Evolutionary conservation across 2,113 vertebrate species (phyloP), one percentile per base, ranked within the genome.

Genomic region (Addax nasomaculatus): DNA sequence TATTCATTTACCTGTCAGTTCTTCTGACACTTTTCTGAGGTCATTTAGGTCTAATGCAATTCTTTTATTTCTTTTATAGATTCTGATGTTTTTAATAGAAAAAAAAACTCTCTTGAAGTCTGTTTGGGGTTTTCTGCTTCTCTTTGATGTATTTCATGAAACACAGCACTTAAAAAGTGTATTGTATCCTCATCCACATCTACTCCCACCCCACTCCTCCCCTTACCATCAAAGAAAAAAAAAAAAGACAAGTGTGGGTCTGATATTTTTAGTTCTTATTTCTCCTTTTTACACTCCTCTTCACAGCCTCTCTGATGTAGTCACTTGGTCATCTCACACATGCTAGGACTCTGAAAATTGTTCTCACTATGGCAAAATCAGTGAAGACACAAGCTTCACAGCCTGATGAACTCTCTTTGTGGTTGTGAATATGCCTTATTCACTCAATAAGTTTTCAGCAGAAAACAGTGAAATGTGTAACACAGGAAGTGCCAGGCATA

Each of bases 341-440:
- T 94, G 8, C 60, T 11, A 93, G 84, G n/a, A 91, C 95, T 97
- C 95, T 96, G 95, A 86, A 98, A 98, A 98, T 60, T 93, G 92
- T 93, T 97, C 97, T 97, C 81, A 93, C 80, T 89, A 85, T n/a
- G 83, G 96, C 51, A 80, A 92, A 98, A 97, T 43, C 95, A 88
- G 84, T 49, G 90, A 97, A 45, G 93, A 98, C 87, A 93, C 83
- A 55, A n/a, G 49, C 55, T 73, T 96, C 90, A 92, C 87, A 7
- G 25, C 36, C 94, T 84, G 43, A 43, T 95, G 87, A 98, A 90
- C 58, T 47, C 84, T 97, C 67, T 90, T 55, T 73, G 92, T 96
- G 80, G 57, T 36, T 98, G 93, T 96, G 79, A 95, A 93, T 86
- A 49, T 30, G 76, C 78, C 33, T 91, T 76, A 85, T 87, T 94